These are phyloP conservation scores for Timema podura DNA, from an alignment of 2,888 invertebrate genomes.

Conservation along the genomic window DNA sequence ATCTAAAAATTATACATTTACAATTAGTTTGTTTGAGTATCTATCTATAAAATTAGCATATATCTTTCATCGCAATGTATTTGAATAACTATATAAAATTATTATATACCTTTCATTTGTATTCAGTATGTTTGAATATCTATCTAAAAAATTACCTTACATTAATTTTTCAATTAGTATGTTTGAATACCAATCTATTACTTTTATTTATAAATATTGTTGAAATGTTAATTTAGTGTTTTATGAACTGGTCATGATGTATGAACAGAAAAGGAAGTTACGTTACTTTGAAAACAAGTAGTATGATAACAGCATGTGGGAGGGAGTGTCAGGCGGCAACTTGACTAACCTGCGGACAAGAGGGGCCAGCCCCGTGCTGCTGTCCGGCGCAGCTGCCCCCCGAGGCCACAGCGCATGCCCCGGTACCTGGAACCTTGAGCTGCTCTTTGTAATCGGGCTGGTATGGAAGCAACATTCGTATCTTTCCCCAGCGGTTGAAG, in stretches of 20 bases:
- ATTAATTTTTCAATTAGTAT: no score
- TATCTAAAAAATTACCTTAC: no score
- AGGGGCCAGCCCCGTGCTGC: conserved; percentile 46
- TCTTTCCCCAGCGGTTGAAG: conserved; percentile 87
- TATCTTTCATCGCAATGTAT: not conserved
- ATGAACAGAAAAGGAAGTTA: no score
- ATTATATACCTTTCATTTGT: not conserved
- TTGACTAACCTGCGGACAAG: conserved; percentile 56
- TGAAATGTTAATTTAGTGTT: no score
- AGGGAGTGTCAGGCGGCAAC: no score
- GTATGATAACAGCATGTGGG: no score
- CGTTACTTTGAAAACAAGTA: no score
- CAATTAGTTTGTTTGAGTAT: not conserved
- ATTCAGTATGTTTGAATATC: not conserved
- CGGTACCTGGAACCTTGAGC: conserved; percentile 72
- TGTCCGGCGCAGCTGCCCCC: conserved; percentile 44
- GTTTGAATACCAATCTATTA: no score
- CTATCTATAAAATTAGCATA: not conserved
- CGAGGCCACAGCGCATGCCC: conserved; percentile 58
- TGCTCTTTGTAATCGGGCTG: conserved; percentile 85
- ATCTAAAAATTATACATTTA: not conserved
- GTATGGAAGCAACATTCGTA: conserved; percentile 85
- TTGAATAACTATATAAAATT: not conserved
- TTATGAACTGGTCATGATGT: no score
- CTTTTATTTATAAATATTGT: no score